Conservation (phyloP, 2,888 invertebrate genomes). For the Cheilosia urbana region DNA sequence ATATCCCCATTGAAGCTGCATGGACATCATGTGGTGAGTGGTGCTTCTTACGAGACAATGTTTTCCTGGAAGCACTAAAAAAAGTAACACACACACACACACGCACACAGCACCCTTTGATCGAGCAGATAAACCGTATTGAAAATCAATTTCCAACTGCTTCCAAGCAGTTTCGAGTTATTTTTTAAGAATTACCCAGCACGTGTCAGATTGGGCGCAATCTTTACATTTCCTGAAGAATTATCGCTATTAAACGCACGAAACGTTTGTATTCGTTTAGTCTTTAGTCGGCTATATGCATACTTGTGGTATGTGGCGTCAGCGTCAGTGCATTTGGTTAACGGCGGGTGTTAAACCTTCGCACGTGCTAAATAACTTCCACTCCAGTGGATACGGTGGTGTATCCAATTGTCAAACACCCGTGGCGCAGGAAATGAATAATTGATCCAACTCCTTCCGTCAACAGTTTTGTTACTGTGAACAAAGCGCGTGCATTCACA, state of each 20-base stretch:
- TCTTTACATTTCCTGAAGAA: constrained; percentile 50
- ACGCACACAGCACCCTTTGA: constrained; percentile 17
- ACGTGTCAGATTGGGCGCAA: constrained; percentile 43
- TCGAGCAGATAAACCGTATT: constrained; percentile 51
- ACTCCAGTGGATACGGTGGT: constrained; percentile 31
- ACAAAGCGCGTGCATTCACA: constrained; percentile 38
- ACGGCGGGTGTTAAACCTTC: constrained; percentile 63
- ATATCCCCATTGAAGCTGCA: not conserved
- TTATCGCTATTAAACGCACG: constrained; percentile 23
- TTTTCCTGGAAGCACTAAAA: constrained; percentile 11
- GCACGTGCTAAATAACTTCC: constrained; percentile 69
- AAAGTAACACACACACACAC: not conserved
- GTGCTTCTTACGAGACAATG: constrained; percentile 12
- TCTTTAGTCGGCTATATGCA: constrained; percentile 3
- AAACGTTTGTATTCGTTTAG: constrained; percentile 11
- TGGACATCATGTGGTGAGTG: constrained; percentile 50
- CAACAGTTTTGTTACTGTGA: constrained; percentile 62
- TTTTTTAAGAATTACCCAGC: constrained; percentile 48
- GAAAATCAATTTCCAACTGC: constrained; percentile 50
- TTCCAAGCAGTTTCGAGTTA: constrained; percentile 35
- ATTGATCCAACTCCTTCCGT: constrained; percentile 73
- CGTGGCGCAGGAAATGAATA: constrained; percentile 73
- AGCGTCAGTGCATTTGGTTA: constrained; percentile 37
- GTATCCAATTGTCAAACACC: constrained; percentile 64
- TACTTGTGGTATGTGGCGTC: constrained; percentile 21